Evolutionary conservation across 2,888 invertebrate genomes (phyloP).

Genomic region (Microdon myrmicae): DNA sequence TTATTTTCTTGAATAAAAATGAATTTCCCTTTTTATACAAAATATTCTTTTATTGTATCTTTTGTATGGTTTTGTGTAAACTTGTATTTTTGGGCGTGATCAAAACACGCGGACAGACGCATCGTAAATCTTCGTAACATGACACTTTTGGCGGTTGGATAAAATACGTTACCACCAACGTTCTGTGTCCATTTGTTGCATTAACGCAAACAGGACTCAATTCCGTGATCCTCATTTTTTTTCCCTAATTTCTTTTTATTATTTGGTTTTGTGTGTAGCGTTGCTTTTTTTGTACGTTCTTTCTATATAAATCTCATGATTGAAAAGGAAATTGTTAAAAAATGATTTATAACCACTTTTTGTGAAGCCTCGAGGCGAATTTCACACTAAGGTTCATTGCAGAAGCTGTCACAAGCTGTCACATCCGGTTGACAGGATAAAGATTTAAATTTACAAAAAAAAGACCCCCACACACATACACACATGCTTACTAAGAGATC

Average conservation of each 20-base stretch:
- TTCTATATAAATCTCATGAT: not conserved
- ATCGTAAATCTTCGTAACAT: slow-evolving; percentile 66
- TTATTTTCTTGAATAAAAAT: slow-evolving; percentile 31
- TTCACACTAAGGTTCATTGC: slow-evolving; percentile 28
- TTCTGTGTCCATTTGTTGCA: slow-evolving; percentile 23
- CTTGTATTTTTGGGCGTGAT: slow-evolving; percentile 54
- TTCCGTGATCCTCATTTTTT: not conserved
- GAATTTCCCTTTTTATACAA: slow-evolving; percentile 10
- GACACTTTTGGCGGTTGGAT: slow-evolving; percentile 66
- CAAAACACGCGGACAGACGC: slow-evolving; percentile 52
- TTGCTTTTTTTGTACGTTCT: not conserved
- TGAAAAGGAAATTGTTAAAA: slow-evolving; percentile 8
- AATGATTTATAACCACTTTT: not conserved
- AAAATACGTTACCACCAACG: slow-evolving; percentile 61
- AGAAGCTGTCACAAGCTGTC: slow-evolving; percentile 40
- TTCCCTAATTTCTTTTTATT: slow-evolving; percentile 15
- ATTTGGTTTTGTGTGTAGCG: slow-evolving; percentile 5
- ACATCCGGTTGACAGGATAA: slow-evolving; percentile 5
- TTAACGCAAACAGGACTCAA: slow-evolving; percentile 13
- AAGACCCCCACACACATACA: not conserved
- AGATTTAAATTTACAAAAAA: too few species aligned
- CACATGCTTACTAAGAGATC: not conserved
- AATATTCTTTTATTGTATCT: slow-evolving; percentile 3
- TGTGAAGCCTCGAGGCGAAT: slow-evolving; percentile 10
- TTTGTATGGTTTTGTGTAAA: slow-evolving; percentile 30